phyloP scores from a whole-genome alignment of 2,113 vertebrate genomes.

The Cichladusa arquata region DNA sequence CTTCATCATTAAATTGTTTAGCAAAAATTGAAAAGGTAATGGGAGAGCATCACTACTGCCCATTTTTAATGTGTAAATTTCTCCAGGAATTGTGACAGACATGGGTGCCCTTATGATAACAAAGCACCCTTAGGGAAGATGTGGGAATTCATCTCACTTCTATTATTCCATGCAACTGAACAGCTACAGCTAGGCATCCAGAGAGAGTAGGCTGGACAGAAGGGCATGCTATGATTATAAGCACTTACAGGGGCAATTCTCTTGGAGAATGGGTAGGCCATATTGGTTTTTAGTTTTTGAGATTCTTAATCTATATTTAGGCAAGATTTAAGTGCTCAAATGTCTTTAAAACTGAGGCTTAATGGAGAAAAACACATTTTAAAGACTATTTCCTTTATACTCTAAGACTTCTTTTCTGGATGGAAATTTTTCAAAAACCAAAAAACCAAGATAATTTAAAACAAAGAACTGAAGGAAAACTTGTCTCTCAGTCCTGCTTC shows the following conservation, averaged over 20 bases:
- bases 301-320: neutral
- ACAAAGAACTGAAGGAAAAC: neutral
- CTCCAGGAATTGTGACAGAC: neutral
- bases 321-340: neutral
- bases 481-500: neutral
- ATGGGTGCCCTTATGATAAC: neutral
- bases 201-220: neutral
- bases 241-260: fast-evolving
- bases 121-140: neutral
- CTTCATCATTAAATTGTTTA: neutral
- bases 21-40: neutral
- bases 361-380: neutral
- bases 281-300: neutral
- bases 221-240: neutral
- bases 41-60: neutral
- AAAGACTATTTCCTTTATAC: neutral
- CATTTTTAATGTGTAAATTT: neutral
- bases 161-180: neutral
- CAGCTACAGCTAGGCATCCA: neutral
- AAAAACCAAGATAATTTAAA: neutral
- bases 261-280: neutral
- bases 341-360: neutral
- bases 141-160: neutral
- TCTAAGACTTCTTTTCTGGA: neutral
- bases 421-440: neutral